Base-by-base conservation (phyloP, 2,113 vertebrate genomes). In the Lasiurus borealis region DNA sequence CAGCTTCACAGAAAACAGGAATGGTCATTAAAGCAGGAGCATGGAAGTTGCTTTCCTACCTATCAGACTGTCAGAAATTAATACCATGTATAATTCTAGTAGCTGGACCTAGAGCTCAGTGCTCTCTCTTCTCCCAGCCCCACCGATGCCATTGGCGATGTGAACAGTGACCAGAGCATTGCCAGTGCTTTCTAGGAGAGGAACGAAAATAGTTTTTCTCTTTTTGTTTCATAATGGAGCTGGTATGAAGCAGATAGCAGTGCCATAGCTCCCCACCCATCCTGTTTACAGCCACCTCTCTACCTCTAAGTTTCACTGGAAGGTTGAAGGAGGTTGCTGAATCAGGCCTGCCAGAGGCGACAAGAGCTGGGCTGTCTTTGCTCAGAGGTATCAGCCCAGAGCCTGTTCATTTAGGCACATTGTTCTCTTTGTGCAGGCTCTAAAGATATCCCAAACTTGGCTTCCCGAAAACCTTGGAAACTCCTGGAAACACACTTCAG, bases 371-470 rank as follows among this genome's bases (percentile, higher is more conserved):
- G 3, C 59, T 40, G 31, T 85, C 71, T 21, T 19, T 27, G 15
- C 54, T 36, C 23, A 27, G 4, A 31, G 9, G 5, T 29, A 27
- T 13, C 10, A 0, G 59, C 13, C 75, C 19, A 72, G 96, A 81
- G 50, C 40, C 5, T 1, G 3, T 3, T 21, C n/a, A 2, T 1
- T 71, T 46, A 16, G 85, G 54, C 3, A n/a, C 50, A 3, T 3
- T 4, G 5, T 66, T 69, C 83, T 76, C 50, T n/a, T 31, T 21
- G 76, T 48, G 0, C 0, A 5, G 7, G 5, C 9, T 0, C 5
- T 5, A 3, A 25, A 85, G 75, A 71, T 8, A 23, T 14, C 71
- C 88, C n/a, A 0, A 11, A 13, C 78, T 1, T 23, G 34, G 82
- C 14, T 84, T 94, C 72, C 40, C 2, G 0, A 14, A 8, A 48